Conservation (phyloP, 2,888 invertebrate species). For the Drosophila limbata region DNA sequence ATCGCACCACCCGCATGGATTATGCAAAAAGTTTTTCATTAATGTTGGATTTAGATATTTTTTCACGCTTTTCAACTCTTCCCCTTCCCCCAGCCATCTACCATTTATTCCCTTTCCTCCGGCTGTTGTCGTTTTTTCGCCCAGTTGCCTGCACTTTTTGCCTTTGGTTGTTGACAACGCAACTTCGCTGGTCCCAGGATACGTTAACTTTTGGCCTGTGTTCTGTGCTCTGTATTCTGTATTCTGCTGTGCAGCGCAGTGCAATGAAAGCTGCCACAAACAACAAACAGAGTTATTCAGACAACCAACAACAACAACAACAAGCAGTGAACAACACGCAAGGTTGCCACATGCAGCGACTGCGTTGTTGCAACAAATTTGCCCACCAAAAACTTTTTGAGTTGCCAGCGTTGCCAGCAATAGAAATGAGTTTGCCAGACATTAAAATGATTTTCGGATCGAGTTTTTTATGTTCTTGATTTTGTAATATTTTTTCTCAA, state of each 20-base stretch:
- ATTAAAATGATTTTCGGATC: conserved; percentile 43
- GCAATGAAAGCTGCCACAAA: conserved; percentile 78
- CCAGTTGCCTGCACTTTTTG: conserved; percentile 56
- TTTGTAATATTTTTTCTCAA: background rate
- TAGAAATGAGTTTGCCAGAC: conserved; percentile 32
- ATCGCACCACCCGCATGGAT: conserved; percentile 61
- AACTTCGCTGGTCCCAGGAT: conserved; percentile 76
- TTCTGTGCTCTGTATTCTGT: conserved; percentile 36
- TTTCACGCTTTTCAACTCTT: conserved; percentile 71
- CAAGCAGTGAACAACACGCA: conserved; percentile 4
- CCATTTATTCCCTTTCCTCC: background rate
- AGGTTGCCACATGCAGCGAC: conserved; percentile 30
- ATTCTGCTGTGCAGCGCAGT: conserved; percentile 42
- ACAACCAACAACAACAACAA: conserved; percentile 44
- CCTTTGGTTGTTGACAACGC: conserved; percentile 75
- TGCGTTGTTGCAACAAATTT: conserved; percentile 30
- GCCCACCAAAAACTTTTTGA: conserved; percentile 35
- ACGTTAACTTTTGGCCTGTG: conserved; percentile 75
- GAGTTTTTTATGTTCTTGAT: conserved; percentile 2
- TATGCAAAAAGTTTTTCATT: conserved; percentile 84
- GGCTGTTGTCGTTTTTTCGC: conserved; percentile 57
- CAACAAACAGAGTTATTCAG: conserved; percentile 61
- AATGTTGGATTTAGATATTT: conserved; percentile 83
- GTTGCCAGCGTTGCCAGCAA: conserved; percentile 34
- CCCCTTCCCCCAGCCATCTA: background rate